phyloP scores from a whole-genome alignment of 2,797 vertebrate species.

The Acrossocheilus fasciatus region DNA sequence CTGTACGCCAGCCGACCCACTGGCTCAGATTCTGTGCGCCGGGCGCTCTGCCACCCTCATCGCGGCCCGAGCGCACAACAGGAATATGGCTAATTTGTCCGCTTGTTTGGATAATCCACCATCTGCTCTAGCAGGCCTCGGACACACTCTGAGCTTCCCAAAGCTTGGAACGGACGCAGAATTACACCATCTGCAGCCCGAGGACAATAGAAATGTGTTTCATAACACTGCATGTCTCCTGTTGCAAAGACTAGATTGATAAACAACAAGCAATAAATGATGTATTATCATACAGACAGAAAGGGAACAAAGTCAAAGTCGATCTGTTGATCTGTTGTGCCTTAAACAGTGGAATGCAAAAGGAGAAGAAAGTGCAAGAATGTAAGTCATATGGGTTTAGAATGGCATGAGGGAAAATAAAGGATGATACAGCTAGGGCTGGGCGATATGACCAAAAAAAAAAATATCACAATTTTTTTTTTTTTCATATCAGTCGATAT shows the following conservation, averaged over 20 bases:
- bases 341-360: not conserved
- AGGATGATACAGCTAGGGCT: not conserved
- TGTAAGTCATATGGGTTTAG: not conserved
- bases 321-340: not conserved
- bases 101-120: constrained; percentile 81
- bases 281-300: not conserved
- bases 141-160: constrained; percentile 50
- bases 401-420: not conserved
- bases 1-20: constrained; percentile 68
- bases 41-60: constrained; percentile 65
- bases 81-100: constrained; percentile 77
- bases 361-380: not conserved
- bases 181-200: constrained; percentile 28
- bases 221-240: not conserved
- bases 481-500: no score
- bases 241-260: not conserved
- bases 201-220: not conserved
- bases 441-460: no score
- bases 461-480: no score
- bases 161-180: constrained; percentile 38
- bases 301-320: not conserved
- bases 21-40: constrained; percentile 67
- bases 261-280: not conserved
- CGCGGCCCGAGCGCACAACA: constrained; percentile 69
- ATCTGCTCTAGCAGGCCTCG: constrained; percentile 73